Evolutionary conservation across 2,797 vertebrate genomes (phyloP).

Genomic region (Myiothlypis chrysogaster): DNA sequence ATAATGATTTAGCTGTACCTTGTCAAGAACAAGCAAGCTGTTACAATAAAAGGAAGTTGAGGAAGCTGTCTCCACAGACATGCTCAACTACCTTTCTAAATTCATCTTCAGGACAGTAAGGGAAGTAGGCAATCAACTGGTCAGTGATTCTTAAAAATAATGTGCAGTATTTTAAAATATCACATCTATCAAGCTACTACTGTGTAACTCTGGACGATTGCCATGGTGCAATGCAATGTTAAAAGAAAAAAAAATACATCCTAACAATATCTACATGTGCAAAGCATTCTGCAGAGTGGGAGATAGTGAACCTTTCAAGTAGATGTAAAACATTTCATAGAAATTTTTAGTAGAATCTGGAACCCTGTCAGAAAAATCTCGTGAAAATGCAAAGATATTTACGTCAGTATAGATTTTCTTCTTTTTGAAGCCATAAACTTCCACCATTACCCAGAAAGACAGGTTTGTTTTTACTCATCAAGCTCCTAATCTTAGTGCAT

Average conservation of each 20-base stretch:
- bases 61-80: neutral
- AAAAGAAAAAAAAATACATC: neutral
- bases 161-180: neutral
- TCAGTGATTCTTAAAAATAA: neutral
- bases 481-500: neutral
- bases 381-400: neutral
- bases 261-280: neutral
- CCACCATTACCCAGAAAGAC: neutral
- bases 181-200: neutral
- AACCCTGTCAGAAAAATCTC: neutral
- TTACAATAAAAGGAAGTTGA: neutral
- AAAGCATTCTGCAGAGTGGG: neutral
- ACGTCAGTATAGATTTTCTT: neutral
- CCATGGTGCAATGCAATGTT: neutral
- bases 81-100: neutral
- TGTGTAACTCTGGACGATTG: neutral
- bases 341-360: neutral
- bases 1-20: neutral
- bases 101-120: neutral
- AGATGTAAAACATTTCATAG: neutral
- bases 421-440: neutral
- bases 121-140: neutral
- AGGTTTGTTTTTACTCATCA: neutral
- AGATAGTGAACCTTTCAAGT: neutral
- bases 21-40: neutral